A percentile compares a stretch with the other conserved stretches of the same genome.
Conservation (phyloP, 2,888 invertebrate species). For the Agrotis puta region DNA sequence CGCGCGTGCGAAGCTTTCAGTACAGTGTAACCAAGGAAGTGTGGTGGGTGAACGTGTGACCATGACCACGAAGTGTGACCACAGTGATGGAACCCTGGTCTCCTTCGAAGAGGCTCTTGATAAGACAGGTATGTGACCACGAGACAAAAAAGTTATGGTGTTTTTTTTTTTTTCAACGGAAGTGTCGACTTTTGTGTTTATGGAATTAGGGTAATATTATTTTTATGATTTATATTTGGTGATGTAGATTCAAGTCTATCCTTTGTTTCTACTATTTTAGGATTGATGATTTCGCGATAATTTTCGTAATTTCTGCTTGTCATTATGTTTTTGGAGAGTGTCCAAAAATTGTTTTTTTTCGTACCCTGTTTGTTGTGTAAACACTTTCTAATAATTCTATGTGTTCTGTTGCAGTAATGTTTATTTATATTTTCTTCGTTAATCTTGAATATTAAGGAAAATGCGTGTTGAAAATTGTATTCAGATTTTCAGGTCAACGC, state of each 20-base stretch:
- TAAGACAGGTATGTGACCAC: constrained; percentile 75
- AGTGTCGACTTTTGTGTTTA: neutral
- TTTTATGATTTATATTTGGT: neutral
- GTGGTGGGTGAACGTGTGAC: constrained; percentile 62
- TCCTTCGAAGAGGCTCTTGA: constrained; percentile 83
- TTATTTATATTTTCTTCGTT: constrained; percentile 14
- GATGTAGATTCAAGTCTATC: neutral
- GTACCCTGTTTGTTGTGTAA: constrained; percentile 50
- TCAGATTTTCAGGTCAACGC: constrained; percentile 21
- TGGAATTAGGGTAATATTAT: neutral
- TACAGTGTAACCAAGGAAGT: constrained; percentile 73
- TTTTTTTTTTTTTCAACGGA: neutral
- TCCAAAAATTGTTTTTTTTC: constrained; percentile 43
- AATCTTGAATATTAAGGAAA: constrained; percentile 16
- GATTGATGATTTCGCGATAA: constrained; percentile 12
- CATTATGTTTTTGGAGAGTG: constrained; percentile 51
- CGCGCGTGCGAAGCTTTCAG: constrained; percentile 75
- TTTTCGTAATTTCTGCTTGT: constrained; percentile 46
- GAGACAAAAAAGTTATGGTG: neutral
- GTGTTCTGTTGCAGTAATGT: constrained; percentile 25
- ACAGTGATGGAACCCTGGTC: constrained; percentile 63
- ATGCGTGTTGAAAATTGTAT: neutral
- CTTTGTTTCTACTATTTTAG: constrained; percentile 25
- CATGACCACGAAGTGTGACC: constrained; percentile 52
- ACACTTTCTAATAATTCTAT: constrained; percentile 33